Percentiles rank a stretch among this genome's conserved stretches.
phyloP scores from a whole-genome alignment of 2,888 invertebrate genomes.

The Amitus sp. region DNA sequence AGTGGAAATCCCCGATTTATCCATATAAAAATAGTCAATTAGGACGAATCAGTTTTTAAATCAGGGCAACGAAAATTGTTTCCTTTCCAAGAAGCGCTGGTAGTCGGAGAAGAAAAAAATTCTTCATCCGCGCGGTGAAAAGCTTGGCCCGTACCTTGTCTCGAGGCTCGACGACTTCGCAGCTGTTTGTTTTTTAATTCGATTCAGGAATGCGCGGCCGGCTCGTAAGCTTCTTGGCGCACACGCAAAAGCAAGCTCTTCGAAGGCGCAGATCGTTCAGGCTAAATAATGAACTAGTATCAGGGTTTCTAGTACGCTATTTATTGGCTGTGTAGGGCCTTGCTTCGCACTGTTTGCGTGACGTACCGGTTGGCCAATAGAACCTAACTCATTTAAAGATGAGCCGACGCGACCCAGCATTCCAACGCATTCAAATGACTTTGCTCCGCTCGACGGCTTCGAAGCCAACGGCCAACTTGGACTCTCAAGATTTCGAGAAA shows the following conservation, averaged over 20 bases:
- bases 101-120: no score
- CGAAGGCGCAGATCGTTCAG: constrained; percentile 8
- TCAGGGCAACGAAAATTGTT: no score
- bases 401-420: constrained; percentile 46
- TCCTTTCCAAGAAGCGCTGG: no score
- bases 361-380: constrained; percentile 44
- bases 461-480: no score
- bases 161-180: constrained; percentile 9
- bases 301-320: constrained; percentile 23
- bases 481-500: no score
- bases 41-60: no score
- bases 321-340: constrained; percentile 23
- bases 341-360: constrained; percentile 39
- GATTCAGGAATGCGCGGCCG: constrained; percentile 31
- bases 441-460: constrained; percentile 24
- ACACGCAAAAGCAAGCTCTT: no score
- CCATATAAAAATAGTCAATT: no score
- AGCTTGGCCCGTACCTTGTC: no score
- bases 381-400: constrained; percentile 48
- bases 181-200: constrained; percentile 28
- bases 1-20: no score
- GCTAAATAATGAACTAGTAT: constrained; percentile 32
- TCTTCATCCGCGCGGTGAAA: no score
- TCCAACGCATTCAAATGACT: constrained; percentile 51
- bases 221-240: no score